Percentiles rank a stretch among this genome's conserved stretches.
Evolutionary conservation across 2,888 invertebrate genomes (phyloP).

Genomic region (Drosophila villosipedis): DNA sequence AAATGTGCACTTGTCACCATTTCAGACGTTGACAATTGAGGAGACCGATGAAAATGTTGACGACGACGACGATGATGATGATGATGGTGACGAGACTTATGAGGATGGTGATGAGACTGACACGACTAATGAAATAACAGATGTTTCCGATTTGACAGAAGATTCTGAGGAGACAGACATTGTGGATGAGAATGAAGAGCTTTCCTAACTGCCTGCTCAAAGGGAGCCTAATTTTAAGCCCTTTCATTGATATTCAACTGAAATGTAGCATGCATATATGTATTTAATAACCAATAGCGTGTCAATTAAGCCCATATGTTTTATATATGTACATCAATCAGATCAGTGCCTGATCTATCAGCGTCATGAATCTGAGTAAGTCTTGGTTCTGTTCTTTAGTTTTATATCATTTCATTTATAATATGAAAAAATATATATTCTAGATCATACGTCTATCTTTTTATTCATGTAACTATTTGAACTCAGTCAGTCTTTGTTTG

Average conservation of each 20-base stretch:
- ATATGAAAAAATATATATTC: not conserved
- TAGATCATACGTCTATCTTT: not conserved
- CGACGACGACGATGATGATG: not conserved
- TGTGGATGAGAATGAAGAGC: not conserved
- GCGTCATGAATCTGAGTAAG: too few relatives aligned
- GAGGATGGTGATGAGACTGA: not conserved
- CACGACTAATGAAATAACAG: not conserved
- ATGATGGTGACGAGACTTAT: not conserved
- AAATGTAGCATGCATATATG: not conserved
- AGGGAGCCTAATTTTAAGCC: too few relatives aligned
- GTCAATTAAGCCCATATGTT: too few relatives aligned
- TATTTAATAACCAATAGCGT: too few relatives aligned
- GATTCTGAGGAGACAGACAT: not conserved
- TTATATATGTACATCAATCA: too few relatives aligned
- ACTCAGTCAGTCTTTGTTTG: not conserved
- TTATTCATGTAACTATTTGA: not conserved
- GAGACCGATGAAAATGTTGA: not conserved
- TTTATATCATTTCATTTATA: too few relatives aligned
- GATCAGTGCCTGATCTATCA: too few relatives aligned
- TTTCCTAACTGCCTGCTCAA: not conserved
- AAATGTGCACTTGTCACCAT: not conserved
- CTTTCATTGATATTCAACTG: not conserved
- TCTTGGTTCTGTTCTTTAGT: too few relatives aligned
- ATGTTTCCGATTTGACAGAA: not conserved
- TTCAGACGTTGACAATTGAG: not conserved